Evolutionary conservation across 2,113 vertebrate genomes (phyloP), one percentile per base, ranked within the genome.

Genomic region (Otis tarda): DNA sequence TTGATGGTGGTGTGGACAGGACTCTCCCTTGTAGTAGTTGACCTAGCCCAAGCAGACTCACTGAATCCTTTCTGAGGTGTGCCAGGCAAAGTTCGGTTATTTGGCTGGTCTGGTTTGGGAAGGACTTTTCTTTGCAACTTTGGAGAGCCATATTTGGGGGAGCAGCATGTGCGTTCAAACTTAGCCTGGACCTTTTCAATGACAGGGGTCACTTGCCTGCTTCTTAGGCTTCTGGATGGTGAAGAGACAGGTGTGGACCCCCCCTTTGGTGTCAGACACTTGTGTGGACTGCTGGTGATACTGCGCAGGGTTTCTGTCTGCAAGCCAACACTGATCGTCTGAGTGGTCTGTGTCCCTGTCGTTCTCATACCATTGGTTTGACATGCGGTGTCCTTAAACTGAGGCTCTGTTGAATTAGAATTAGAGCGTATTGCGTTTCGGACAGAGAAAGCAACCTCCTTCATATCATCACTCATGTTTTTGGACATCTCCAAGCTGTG

Each of bases 381-480:
- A 97, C 99, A 99, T 4, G 99, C 99, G 0, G 81, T 99, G 96
- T 99, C 99, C 93, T 98, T 98, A 41, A 99, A 97, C 63, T 97
- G 98, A 17, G 97, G 97, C 69, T 98, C 97, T 0, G 94, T 22
- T 3, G 98, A 98, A 64, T 96, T 97, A 14, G 98, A 94, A 37
- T 93, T 90, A 2, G 98, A 91, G 89, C 99, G 98, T 93, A 99
- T 98, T 49, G 98, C 97, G 1, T 98, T 99, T 60, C 99, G 98
- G 50, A 99, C 98, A 2, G 99, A 99, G 96, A 99, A 99, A 24
- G 99, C 99, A 3, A 99, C 99, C 96, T 99, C 99, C 97, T 99
- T 99, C 99, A 99, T 99, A 89, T 99, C 99, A 2, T 99, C 99
- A 1, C 99, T 99, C 98, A 99, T 95, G 97, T 99, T 99, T 94